Conservation (phyloP, 2,113 vertebrate species). For the Trematomus loennbergii region DNA sequence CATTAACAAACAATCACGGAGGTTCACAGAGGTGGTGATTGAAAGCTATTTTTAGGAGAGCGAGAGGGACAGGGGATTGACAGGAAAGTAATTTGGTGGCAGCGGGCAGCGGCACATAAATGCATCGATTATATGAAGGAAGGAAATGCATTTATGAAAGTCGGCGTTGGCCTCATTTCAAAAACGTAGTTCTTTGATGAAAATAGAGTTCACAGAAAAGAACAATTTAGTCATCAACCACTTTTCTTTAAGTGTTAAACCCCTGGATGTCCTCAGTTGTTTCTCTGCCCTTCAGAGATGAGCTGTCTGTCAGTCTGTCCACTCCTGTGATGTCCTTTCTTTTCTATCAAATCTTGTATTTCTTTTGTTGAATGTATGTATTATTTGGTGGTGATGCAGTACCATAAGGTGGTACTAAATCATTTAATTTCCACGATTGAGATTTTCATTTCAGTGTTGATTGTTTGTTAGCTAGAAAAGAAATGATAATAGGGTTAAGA, state of each 20-base stretch:
- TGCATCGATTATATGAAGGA: conserved; percentile 33
- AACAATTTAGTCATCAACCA: not conserved
- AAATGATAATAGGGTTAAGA: not conserved
- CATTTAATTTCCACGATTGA: not conserved
- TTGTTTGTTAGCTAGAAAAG: not conserved
- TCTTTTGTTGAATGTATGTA: not conserved
- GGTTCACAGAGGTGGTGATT: conserved; percentile 18
- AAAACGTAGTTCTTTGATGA: not conserved
- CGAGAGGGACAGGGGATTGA: not conserved
- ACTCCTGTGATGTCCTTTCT: not conserved
- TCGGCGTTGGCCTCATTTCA: not conserved
- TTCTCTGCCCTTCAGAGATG: too few relatives aligned
- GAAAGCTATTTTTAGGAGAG: conserved; percentile 60
- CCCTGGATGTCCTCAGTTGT: not conserved
- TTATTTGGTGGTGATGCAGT: not conserved
- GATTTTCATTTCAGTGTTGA: not conserved
- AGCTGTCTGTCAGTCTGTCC: too few relatives aligned
- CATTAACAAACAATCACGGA: not conserved
- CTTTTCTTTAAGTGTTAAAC: not conserved
- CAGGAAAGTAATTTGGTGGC: conserved; percentile 33
- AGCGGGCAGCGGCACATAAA: conserved; percentile 3
- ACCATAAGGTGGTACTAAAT: too few relatives aligned
- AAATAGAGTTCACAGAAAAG: not conserved
- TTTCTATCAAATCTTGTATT: not conserved
- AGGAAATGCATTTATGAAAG: conserved; percentile 28